Evolutionary conservation across 2,113 vertebrate genomes (phyloP).

Genomic region (Coreoperca whiteheadi): DNA sequence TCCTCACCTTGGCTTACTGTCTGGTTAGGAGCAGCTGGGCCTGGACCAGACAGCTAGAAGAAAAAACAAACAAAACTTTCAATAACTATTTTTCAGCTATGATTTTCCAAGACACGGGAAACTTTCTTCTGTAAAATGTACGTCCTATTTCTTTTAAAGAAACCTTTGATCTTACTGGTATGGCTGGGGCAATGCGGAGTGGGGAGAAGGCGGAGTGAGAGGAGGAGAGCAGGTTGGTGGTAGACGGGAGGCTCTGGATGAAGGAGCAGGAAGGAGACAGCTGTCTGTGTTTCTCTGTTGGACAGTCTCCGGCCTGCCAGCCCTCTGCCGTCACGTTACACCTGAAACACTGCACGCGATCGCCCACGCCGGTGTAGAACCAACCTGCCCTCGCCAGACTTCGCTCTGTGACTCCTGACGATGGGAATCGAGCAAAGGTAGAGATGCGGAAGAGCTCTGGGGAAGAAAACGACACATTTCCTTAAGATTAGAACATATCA

Average conservation of each 20-base stretch:
- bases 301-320: conserved; percentile 93
- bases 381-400: conserved; percentile 95
- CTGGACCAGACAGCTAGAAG: conserved; percentile 68
- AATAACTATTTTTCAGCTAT: neutral
- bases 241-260: conserved; percentile 87
- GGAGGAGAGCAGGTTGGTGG: conserved; percentile 83
- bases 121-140: neutral
- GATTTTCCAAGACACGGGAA: neutral
- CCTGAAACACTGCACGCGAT: conserved; percentile 93
- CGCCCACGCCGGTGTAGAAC: conserved; percentile 92
- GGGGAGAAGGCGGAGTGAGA: conserved; percentile 87
- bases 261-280: conserved; percentile 92
- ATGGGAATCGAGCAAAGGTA: conserved; percentile 90
- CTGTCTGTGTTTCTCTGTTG: conserved; percentile 91
- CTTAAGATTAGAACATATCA: neutral
- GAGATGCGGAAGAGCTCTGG: conserved; percentile 95
- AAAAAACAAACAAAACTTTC: conserved; percentile 10
- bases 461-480: conserved; percentile 40
- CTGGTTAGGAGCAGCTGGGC: conserved; percentile 56
- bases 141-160: neutral
- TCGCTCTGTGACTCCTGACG: conserved; percentile 87
- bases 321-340: conserved; percentile 92
- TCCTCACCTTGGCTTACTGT: conserved; percentile 81
- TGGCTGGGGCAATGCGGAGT: conserved; percentile 68
- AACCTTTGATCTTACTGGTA: conserved; percentile 70